phyloP scores from a whole-genome alignment of 2,888 invertebrate species.

The Anarsia innoxiella region DNA sequence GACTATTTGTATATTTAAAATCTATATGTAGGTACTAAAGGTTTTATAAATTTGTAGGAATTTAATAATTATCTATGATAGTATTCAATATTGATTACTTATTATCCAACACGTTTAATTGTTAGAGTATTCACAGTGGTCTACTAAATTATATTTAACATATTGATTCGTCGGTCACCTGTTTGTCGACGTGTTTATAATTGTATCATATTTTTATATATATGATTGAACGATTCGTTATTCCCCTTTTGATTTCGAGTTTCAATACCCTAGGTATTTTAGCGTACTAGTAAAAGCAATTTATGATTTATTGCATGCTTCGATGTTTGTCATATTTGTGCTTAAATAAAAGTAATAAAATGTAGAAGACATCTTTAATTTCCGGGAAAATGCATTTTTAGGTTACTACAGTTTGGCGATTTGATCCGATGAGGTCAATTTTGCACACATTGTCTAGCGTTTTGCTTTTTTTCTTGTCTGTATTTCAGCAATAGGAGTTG shows the following conservation, averaged over 20 bases:
- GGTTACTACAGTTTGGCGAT: constrained; percentile 12
- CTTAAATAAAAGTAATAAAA: constrained; percentile 63
- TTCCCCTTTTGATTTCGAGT: constrained; percentile 3
- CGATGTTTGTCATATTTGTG: constrained; percentile 64
- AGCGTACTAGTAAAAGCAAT: constrained; percentile 45
- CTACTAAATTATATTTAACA: constrained; percentile 18
- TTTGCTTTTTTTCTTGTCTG: constrained; percentile 38
- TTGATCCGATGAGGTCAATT: constrained; percentile 29
- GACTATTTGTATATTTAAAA: constrained; percentile 20
- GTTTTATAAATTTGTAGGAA: constrained; percentile 32
- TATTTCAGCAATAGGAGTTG: constrained; percentile 44
- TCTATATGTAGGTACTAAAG: constrained; percentile 39
- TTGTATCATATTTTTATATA: constrained; percentile 43
- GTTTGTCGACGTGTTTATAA: constrained; percentile 25
- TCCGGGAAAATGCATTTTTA: constrained; percentile 33
- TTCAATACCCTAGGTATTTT: constrained; percentile 27
- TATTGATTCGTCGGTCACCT: neutral
- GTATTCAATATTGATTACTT: too few species aligned
- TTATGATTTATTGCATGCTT: constrained; percentile 55
- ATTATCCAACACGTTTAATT: constrained; percentile 25
- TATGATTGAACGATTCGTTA: constrained; percentile 15
- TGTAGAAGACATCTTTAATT: too few species aligned
- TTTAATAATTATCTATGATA: constrained; percentile 15
- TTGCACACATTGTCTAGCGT: constrained; percentile 67
- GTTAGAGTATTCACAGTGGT: constrained; percentile 25